Percentiles rank a stretch among this genome's conserved stretches.
Evolutionary conservation across 2,113 vertebrate genomes (phyloP).

Genomic region (Asarcornis scutulata): DNA sequence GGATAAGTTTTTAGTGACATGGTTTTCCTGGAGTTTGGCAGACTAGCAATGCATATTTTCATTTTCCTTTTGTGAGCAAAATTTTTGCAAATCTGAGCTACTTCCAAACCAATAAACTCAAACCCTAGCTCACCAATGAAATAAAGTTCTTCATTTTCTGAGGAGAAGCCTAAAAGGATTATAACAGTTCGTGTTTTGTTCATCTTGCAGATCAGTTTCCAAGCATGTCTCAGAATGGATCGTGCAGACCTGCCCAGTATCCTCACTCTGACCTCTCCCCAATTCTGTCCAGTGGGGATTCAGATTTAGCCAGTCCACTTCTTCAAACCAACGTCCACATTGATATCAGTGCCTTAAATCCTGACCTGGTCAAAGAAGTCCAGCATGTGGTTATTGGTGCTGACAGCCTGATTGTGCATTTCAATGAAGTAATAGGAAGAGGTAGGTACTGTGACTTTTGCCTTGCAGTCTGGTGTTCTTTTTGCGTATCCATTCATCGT

Average conservation of each 20-base stretch:
- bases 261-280: constrained; percentile 90
- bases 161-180: neutral
- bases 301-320: constrained; percentile 91
- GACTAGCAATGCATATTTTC: constrained; percentile 45
- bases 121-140: neutral
- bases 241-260: constrained; percentile 86
- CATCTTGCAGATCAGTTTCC: constrained; percentile 88
- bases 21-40: constrained; percentile 1
- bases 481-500: neutral
- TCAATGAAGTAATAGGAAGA: constrained; percentile 95
- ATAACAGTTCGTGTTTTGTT: constrained; percentile 56
- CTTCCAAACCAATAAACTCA: constrained; percentile 29
- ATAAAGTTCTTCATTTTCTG: neutral
- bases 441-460: constrained; percentile 78
- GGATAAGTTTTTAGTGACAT: neutral
- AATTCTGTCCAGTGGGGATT: constrained; percentile 85
- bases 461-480: neutral
- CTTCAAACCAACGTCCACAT: constrained; percentile 90
- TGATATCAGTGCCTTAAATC: constrained; percentile 90
- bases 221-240: constrained; percentile 88
- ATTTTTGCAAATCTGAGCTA: neutral
- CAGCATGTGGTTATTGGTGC: constrained; percentile 94
- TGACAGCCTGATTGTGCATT: constrained; percentile 91
- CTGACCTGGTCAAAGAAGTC: constrained; percentile 93
- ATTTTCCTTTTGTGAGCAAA: constrained; percentile 34